Evolutionary conservation across 92 coral and sea anemone genomes (phyloP), one percentile per base, ranked within the genome.

Genomic region (Umimayanthus kanabou): DNA sequence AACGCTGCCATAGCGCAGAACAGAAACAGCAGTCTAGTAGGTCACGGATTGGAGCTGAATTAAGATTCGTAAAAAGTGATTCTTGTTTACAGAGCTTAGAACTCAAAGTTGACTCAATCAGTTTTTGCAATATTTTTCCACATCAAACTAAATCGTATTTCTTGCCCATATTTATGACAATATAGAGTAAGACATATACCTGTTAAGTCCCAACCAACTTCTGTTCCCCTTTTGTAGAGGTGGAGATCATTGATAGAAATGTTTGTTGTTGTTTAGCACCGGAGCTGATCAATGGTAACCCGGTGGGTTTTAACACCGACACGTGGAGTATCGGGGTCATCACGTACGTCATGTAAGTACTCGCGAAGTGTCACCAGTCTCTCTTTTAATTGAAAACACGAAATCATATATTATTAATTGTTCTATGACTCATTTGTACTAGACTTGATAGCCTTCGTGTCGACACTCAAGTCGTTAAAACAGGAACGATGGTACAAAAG

Each of bases 251-350:
- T 58, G 20, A 43, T 77, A 22, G 22, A 39, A 29, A 10, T 70
- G n/a, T 49, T 39, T 9, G 84, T 22, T 84, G 50, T 42, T 80
- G 84, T 81, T 20, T 77, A 96, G 99, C 99, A 2, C 99, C 99
- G 2, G 99, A 97, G 86, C 89, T 97, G 75, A 91, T 97, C 3
- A 91, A 88, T 49, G 93, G 95, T 66, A 76, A 92, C 55, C 96
- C 98, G 6, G 92, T 97, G n/a, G 77, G 94, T 67, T 89, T 90
- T 82, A 94, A 94, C 57, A 88, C 96, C 8, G 99, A 97, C 47
- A 91, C 95, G 43, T 97, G 99, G 99, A 97, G 97, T 88, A 89
- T 97, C 33, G 99, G 99, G 16, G 94, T 95, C 50, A 96, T 97
- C 65, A 93, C 98, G 49, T 43, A 43, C 49, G 49, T 43, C 49